Conservation (phyloP, 2,888 invertebrate species). For the Leptothorax acervorum region DNA sequence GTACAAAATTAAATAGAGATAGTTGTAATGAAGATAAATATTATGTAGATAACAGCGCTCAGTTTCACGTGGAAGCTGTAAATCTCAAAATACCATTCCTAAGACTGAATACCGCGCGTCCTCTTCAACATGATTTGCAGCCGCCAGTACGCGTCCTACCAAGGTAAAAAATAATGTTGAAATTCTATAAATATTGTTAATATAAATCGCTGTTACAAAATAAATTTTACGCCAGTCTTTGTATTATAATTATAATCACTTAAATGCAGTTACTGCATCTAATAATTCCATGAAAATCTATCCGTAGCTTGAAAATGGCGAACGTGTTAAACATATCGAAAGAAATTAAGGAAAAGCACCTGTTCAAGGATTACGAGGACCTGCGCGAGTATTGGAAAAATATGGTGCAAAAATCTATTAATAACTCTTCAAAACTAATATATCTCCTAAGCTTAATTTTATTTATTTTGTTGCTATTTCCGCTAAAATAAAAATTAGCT, state of each 20-base stretch:
- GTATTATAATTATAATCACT: background rate
- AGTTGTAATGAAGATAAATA: constrained; percentile 26
- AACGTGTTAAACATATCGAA: constrained; percentile 78
- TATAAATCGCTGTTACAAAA: background rate
- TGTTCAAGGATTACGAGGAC: constrained; percentile 79
- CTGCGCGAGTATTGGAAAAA: constrained; percentile 83
- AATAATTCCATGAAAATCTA: background rate
- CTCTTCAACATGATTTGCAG: constrained; percentile 47
- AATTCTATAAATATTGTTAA: background rate
- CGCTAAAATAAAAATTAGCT: background rate
- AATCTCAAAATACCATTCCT: constrained; percentile 72
- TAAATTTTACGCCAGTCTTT: background rate
- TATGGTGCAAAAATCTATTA: constrained; percentile 77
- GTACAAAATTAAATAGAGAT: background rate
- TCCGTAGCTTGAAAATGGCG: constrained; percentile 78
- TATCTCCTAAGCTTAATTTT: background rate
- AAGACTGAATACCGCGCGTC: constrained; percentile 67
- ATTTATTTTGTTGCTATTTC: background rate
- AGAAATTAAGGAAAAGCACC: constrained; percentile 75
- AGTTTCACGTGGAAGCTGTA: constrained; percentile 69
- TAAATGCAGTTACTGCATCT: background rate
- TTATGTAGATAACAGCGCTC: constrained; percentile 64
- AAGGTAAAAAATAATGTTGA: constrained; percentile 73
- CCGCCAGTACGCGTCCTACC: constrained; percentile 80
- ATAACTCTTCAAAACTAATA: background rate